phyloP scores from a whole-genome alignment of 2,113 vertebrate species.

The Panthera uncia region DNA sequence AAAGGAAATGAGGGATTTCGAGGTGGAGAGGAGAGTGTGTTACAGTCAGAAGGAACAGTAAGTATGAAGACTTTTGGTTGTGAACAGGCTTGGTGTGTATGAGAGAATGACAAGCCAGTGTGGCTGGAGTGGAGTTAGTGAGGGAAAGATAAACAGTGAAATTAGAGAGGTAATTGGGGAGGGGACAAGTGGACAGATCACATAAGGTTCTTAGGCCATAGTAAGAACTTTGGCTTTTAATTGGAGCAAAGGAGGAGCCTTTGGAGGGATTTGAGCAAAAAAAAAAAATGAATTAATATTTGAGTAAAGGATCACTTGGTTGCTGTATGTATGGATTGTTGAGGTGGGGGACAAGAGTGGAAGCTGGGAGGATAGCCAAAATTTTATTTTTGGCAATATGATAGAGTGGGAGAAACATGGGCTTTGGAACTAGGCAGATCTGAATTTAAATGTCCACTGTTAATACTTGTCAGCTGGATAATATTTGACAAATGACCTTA shows the following conservation, averaged over 20 bases:
- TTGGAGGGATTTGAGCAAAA: not conserved
- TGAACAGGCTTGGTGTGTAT: not conserved
- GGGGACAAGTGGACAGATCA: not conserved
- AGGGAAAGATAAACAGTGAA: not conserved
- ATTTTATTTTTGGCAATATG: conserved; percentile 36
- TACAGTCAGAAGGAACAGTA: not conserved
- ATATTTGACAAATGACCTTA: conserved; percentile 35
- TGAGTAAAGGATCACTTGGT: not conserved
- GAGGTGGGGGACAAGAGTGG: not conserved
- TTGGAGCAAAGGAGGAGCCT: not conserved
- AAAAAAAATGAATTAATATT: conserved; percentile 42
- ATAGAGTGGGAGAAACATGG: not conserved
- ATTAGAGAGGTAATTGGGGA: not conserved
- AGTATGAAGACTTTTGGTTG: not conserved
- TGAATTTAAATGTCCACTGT: conserved; percentile 44
- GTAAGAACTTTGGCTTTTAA: conserved; percentile 14
- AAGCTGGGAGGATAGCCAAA: not conserved
- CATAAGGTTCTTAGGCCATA: not conserved
- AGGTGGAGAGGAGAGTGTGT: not conserved
- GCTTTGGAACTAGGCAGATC: not conserved
- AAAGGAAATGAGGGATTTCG: conserved; percentile 19
- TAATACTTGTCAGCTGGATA: conserved; percentile 47
- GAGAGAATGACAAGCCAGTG: not conserved
- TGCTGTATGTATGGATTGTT: conserved; percentile 14
- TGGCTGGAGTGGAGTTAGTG: conserved; percentile 13